These are phyloP conservation scores for Philereme vetulata DNA, from an alignment of 2,888 invertebrate genomes.

Conservation along the genomic window DNA sequence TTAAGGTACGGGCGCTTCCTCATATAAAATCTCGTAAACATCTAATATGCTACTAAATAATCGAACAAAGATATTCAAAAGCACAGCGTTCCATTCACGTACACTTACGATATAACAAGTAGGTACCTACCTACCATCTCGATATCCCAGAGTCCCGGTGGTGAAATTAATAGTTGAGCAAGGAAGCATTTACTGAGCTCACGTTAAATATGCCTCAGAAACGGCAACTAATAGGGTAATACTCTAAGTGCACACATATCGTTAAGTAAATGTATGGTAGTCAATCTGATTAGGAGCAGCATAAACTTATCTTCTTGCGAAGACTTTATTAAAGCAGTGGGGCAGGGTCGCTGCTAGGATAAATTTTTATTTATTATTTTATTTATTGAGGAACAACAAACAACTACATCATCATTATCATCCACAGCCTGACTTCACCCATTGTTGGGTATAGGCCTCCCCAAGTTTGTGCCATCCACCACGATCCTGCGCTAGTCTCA, in stretches of 20 bases:
- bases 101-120: neutral
- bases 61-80: no score
- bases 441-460: no score
- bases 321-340: constrained; percentile 37
- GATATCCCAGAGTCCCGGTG: constrained; percentile 9
- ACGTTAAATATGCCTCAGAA: constrained; percentile 14
- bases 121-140: constrained; percentile 6
- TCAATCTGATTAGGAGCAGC: constrained; percentile 35
- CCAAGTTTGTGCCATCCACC: no score
- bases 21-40: no score
- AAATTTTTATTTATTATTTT: no score
- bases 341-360: constrained; percentile 17
- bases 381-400: no score
- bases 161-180: constrained; percentile 18
- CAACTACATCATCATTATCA: no score
- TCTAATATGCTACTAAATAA: no score
- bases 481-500: no score
- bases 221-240: constrained; percentile 21
- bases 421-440: no score
- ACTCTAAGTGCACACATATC: constrained; percentile 35
- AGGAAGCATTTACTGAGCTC: constrained; percentile 13
- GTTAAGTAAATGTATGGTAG: constrained; percentile 38
- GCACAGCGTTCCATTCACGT: no score
- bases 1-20: no score
- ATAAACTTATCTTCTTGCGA: constrained; percentile 36